Percentiles rank a stretch among this genome's conserved stretches.
Evolutionary conservation across 2,888 invertebrate genomes (phyloP).

Genomic region (Agonopterix heracliana): DNA sequence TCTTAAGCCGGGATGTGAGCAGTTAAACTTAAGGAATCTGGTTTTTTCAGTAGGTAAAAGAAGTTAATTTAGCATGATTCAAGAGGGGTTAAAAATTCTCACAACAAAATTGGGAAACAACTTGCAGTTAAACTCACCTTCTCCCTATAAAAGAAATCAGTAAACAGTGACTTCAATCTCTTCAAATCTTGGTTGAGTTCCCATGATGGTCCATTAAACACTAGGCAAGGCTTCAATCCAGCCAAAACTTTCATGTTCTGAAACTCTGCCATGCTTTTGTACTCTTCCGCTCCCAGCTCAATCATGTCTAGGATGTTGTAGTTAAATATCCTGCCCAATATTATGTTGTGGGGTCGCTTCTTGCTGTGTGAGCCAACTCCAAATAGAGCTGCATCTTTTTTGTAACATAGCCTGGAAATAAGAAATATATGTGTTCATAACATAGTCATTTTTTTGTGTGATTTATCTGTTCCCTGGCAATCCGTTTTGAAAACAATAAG

Average conservation of each 20-base stretch:
- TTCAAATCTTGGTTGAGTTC: slow-evolving; percentile 87
- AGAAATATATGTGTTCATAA: background rate
- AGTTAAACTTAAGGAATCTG: no score
- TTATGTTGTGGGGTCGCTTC: slow-evolving; percentile 94
- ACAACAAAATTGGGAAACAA: no score
- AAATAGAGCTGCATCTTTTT: slow-evolving; percentile 93
- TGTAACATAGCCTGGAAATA: slow-evolving; percentile 78
- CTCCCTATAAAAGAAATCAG: slow-evolving; percentile 95
- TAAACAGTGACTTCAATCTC: slow-evolving; percentile 90
- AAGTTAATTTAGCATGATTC: no score
- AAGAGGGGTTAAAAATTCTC: no score
- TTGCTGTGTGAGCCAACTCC: slow-evolving; percentile 94
- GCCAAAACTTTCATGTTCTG: slow-evolving; percentile 84
- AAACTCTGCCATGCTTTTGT: slow-evolving; percentile 86
- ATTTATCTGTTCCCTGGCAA: background rate
- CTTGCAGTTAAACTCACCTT: slow-evolving; percentile 41
- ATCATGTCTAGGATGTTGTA: slow-evolving; percentile 95
- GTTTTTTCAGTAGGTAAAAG: no score
- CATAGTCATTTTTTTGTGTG: background rate
- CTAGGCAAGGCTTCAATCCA: slow-evolving; percentile 92
- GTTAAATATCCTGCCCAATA: slow-evolving; percentile 93
- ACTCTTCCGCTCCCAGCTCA: slow-evolving; percentile 93
- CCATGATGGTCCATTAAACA: slow-evolving; percentile 95
- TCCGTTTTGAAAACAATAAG: background rate
- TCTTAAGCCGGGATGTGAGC: no score